Evolutionary conservation across 1,140 invertebrate genomes (phyloP), one percentile per base, ranked within the genome.

Genomic region (Drosophila leontia): DNA sequence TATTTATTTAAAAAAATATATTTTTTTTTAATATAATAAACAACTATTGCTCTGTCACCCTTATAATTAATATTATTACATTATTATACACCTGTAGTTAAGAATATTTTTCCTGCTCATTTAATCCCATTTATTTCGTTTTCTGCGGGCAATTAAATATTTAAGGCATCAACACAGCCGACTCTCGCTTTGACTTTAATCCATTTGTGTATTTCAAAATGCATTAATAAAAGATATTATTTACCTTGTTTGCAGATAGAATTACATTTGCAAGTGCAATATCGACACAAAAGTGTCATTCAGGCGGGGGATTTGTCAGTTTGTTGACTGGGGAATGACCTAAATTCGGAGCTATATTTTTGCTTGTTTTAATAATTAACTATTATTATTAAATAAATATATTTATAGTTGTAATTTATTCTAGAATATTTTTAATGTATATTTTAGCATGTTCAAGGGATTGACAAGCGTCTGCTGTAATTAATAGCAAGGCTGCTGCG

Each of bases 391-490:
- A 29, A 29, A 29, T 29, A 29, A 29, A 29, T 29, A 7, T 29
- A 5, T 29, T 29, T 6, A 29, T 29, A 32, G 19, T 48, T 48
- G 3, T 34, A 19, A 34, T 51, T 17, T 13, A 13, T 51, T 7
- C n/a, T 1, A 13, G 5, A 3, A 12, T 7, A 51, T 34, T 17
- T 34, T 15, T 12, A 29, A 29, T 50, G 34, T 11, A 26, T 13
- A 9, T 13, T n/a, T 34, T 11, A 3, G 7, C 8, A 44, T 45
- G 45, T 48, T 26, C 7, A 29, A 48, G 3, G 19, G 11, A 29
- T 71, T 72, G 69, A 60, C 45, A 59, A 72, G 53, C 72, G 70
- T 42, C 68, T 23, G 44, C 19, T 60, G 55, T 47, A 72, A 72
- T 72, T 72, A 72, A 72, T 72, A 60, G 53, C 44, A 3, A 35